phyloP scores from a whole-genome alignment of 2,797 vertebrate species.

The Agapornis canus region DNA sequence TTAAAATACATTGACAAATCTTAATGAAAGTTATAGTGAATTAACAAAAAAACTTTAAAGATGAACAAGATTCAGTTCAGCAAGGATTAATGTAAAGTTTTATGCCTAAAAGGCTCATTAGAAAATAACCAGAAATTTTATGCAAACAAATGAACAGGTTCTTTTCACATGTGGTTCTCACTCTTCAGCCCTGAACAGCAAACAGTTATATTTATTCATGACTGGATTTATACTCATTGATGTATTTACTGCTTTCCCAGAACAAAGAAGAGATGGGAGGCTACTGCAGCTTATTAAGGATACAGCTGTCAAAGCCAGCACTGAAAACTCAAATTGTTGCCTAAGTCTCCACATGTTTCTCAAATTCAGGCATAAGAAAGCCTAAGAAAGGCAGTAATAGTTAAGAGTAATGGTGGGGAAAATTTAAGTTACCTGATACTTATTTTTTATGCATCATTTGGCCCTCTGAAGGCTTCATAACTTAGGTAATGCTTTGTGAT shows the following conservation, averaged over 20 bases:
- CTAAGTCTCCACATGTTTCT: neutral
- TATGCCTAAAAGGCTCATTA: neutral
- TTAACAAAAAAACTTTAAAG: neutral
- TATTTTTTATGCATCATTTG: constrained; percentile 1
- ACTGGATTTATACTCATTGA: neutral
- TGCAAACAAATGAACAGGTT: neutral
- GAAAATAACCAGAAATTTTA: neutral
- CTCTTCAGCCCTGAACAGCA: neutral
- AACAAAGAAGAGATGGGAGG: neutral
- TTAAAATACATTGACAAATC: neutral
- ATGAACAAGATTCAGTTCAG: neutral
- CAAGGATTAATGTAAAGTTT: neutral
- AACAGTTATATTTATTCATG: neutral
- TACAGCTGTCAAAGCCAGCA: neutral
- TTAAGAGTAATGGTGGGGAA: neutral
- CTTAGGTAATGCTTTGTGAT: neutral
- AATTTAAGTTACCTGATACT: neutral
- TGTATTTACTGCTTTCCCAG: neutral
- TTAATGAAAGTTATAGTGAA: neutral
- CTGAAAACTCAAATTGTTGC: neutral
- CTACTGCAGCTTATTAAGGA: neutral
- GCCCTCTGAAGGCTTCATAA: neutral
- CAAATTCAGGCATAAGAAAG: neutral
- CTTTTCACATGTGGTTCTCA: rapidly evolving
- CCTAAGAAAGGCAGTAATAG: neutral